A percentile compares a stretch with the other conserved stretches of the same genome.
Conservation (phyloP, 2,888 invertebrate species). For the Apodemia duryi region DNA sequence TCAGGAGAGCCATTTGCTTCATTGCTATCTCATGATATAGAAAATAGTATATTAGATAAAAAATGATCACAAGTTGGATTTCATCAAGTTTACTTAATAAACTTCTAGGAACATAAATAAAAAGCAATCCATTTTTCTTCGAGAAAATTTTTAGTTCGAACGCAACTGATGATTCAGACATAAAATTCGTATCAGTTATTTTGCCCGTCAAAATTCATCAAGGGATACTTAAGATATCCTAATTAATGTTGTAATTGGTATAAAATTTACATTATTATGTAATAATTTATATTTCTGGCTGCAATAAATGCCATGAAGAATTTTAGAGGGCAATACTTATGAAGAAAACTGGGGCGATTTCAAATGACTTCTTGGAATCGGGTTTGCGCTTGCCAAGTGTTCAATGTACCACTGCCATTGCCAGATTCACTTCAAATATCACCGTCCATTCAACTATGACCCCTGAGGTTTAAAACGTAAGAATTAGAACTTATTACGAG, state of each 20-base stretch:
- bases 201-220: background rate
- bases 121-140: background rate
- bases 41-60: too few relatives aligned
- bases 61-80: too few relatives aligned
- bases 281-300: slow-evolving; percentile 1
- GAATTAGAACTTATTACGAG: too few relatives aligned
- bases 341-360: slow-evolving; percentile 63
- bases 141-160: background rate
- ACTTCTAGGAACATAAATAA: too few relatives aligned
- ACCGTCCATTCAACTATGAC: slow-evolving; percentile 43
- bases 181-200: background rate
- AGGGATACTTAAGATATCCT: background rate
- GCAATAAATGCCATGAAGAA: slow-evolving; percentile 26
- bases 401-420: slow-evolving; percentile 66
- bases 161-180: background rate
- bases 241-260: background rate
- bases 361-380: slow-evolving; percentile 73
- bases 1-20: too few relatives aligned
- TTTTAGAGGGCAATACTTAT: slow-evolving; percentile 54
- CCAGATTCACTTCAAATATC: slow-evolving; percentile 56
- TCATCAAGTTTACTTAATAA: too few relatives aligned
- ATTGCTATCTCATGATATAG: too few relatives aligned
- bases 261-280: slow-evolving; percentile 8
- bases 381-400: slow-evolving; percentile 56
- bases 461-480: slow-evolving; percentile 16